These are phyloP conservation scores for Eueremaeus valkanovi DNA, from an alignment of 2,888 invertebrate genomes.

Conservation along the genomic window DNA sequence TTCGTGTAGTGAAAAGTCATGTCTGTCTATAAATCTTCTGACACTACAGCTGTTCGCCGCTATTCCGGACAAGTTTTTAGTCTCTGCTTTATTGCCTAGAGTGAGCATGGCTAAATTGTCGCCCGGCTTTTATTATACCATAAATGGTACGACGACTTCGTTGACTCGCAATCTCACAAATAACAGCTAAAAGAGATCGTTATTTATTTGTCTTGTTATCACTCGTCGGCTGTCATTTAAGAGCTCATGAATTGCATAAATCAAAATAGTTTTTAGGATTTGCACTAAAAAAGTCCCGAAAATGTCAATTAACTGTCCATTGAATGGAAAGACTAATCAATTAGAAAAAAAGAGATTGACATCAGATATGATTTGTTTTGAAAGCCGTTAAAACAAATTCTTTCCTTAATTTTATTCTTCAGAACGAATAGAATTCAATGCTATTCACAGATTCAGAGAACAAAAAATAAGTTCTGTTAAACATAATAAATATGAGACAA, in stretches of 20 bases:
- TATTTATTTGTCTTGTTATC: conserved; percentile 20
- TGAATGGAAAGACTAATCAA: neutral
- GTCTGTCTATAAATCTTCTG: neutral
- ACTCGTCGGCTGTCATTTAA: conserved; percentile 11
- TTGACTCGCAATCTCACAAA: neutral
- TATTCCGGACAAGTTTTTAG: neutral
- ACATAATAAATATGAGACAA: too few species aligned
- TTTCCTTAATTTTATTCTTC: neutral
- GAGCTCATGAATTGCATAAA: neutral
- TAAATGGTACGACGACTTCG: conserved; percentile 22
- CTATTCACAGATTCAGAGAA: too few species aligned
- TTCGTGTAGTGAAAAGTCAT: neutral
- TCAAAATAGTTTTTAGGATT: neutral
- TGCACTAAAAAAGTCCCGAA: neutral
- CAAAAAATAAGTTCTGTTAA: too few species aligned
- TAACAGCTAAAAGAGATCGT: conserved; percentile 12
- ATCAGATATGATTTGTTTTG: neutral
- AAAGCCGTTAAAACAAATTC: neutral
- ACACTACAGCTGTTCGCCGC: conserved; percentile 11
- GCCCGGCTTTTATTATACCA: conserved; percentile 28
- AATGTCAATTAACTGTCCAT: neutral
- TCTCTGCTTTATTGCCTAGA: neutral
- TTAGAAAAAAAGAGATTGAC: neutral
- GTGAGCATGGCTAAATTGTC: neutral
- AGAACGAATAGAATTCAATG: too few species aligned